These are phyloP conservation scores for Alentia gelatinosa DNA, from an alignment of 2,888 invertebrate genomes.

Conservation along the genomic window DNA sequence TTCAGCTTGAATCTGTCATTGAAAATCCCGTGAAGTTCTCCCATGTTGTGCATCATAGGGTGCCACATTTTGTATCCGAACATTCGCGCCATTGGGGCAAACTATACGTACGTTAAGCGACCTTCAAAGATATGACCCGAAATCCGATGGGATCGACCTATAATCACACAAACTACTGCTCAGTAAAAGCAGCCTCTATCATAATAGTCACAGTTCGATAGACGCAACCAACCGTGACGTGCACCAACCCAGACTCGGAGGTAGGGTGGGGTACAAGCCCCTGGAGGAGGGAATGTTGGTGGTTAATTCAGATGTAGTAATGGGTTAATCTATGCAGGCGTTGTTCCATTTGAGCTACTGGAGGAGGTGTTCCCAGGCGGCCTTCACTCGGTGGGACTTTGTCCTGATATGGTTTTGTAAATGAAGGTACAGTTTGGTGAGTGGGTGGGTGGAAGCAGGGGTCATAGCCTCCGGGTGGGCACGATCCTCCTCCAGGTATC, in stretches of 20 bases:
- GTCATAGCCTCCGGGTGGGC: not conserved
- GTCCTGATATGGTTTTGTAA: no score
- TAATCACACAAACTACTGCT: no score
- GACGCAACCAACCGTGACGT: not conserved
- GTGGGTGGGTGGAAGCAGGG: not conserved
- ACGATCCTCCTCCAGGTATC: not conserved
- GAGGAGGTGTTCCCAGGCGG: no score
- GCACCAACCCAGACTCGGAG: conserved; percentile 1
- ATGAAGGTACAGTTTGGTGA: not conserved
- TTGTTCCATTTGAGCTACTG: no score
- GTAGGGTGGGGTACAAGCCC: not conserved
- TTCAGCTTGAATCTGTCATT: conserved; percentile 70
- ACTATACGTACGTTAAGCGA: no score
- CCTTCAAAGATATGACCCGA: no score
- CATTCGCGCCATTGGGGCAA: not conserved
- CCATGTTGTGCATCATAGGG: conserved; percentile 59
- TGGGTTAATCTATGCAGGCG: no score
- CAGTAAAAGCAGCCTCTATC: no score
- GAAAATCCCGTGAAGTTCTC: conserved; percentile 66
- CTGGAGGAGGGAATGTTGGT: not conserved
- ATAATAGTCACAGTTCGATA: not conserved
- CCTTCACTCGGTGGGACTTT: no score
- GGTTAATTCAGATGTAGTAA: no score
- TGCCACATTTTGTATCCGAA: conserved; percentile 58
- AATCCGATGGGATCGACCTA: no score